These are phyloP conservation scores for Scaptomyza parva DNA, from an alignment of 2,888 invertebrate species.

Conservation along the genomic window DNA sequence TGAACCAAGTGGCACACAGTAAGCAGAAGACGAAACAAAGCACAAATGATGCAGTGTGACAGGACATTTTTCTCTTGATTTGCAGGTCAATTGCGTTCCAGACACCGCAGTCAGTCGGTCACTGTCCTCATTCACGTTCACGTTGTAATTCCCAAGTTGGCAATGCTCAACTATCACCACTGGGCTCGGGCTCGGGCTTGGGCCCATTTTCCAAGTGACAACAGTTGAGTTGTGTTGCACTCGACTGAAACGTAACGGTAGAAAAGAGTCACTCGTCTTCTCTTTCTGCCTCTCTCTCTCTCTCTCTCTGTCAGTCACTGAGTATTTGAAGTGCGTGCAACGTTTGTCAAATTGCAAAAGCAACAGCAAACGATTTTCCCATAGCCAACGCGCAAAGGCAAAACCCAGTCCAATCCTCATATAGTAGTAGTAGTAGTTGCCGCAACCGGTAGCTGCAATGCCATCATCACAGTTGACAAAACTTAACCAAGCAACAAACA, in stretches of 20 bases:
- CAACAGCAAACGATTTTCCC: conserved; percentile 38
- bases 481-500: conserved; percentile 54
- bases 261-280: conserved; percentile 54
- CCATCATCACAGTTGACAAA: conserved; percentile 67
- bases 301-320: conserved; percentile 21
- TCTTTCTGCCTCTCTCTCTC: background rate
- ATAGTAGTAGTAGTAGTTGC: conserved; percentile 6
- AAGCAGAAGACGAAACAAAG: conserved; percentile 1
- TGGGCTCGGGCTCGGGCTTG: background rate
- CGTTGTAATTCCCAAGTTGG: conserved; percentile 36
- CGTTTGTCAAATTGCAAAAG: conserved; percentile 74
- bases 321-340: conserved; percentile 66
- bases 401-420: conserved; percentile 26
- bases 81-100: conserved; percentile 69
- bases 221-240: conserved; percentile 63
- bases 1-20: conserved; percentile 33
- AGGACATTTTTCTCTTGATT: conserved; percentile 48
- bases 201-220: conserved; percentile 48
- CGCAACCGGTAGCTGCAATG: conserved; percentile 47
- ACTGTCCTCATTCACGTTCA: conserved; percentile 37
- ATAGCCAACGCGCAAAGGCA: conserved; percentile 16
- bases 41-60: conserved; percentile 21
- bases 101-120: conserved; percentile 49
- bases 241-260: conserved; percentile 64
- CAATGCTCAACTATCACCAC: conserved; percentile 19